Percentiles rank a stretch among this genome's conserved stretches.
Evolutionary conservation across 2,797 vertebrate genomes (phyloP).

Genomic region (Aeoliscus strigatus): DNA sequence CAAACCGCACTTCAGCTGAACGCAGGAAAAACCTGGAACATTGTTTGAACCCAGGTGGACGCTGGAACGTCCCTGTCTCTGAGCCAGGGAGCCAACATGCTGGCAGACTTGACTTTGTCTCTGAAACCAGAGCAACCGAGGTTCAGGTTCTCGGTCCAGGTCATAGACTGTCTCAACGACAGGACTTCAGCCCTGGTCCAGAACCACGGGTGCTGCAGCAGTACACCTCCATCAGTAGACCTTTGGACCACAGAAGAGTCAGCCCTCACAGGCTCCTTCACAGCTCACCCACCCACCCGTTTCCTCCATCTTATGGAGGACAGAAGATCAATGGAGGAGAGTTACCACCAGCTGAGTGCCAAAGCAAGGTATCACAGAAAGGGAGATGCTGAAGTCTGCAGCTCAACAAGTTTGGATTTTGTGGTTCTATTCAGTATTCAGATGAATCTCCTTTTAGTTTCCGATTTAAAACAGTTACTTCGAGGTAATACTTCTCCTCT

Average conservation of each 20-base stretch:
- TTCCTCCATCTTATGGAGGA: constrained; percentile 27
- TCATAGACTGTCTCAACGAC: constrained; percentile 10
- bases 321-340: constrained; percentile 34
- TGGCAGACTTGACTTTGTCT: constrained; percentile 4
- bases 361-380: constrained; percentile 41
- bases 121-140: constrained; percentile 5
- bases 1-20: constrained; percentile 54
- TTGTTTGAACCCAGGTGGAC: constrained; percentile 75
- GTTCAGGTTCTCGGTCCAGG: constrained; percentile 17
- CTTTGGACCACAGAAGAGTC: constrained; percentile 19
- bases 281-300: constrained; percentile 8
- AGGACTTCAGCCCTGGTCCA: constrained; percentile 2
- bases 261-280: constrained; percentile 30
- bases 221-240: constrained; percentile 24
- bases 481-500: too few relatives aligned
- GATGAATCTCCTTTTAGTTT: too few relatives aligned
- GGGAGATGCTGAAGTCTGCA: too few relatives aligned
- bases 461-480: too few relatives aligned
- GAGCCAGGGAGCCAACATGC: background rate
- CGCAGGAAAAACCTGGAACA: constrained; percentile 13
- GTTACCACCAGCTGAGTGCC: constrained; percentile 27
- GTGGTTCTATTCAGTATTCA: background rate
- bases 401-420: background rate
- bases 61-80: constrained; percentile 78
- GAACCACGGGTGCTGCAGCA: constrained; percentile 3